Evolutionary conservation across 2,113 vertebrate species (phyloP), one percentile per base, ranked within the genome.

Genomic region (Lampris incognitus): DNA sequence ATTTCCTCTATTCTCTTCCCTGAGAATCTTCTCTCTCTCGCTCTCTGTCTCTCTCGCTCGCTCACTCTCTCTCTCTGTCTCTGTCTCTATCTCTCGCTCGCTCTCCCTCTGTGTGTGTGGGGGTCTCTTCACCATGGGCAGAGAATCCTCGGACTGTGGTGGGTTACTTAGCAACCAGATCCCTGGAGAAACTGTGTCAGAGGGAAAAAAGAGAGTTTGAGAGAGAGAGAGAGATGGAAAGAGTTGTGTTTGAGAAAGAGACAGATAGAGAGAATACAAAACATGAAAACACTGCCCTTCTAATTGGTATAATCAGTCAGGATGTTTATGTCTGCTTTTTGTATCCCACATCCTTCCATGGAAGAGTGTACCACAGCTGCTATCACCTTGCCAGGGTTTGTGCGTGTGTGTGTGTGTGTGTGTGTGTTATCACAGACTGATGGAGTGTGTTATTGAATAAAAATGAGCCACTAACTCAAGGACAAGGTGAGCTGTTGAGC

Each of bases 91-190:
- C 62, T 65, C 46, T 37, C 36, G 38, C 57, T 39, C 78, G 70
- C 73, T 4, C 48, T 60, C 37, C 46, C 52, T 44, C 10, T 76
- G 66, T 24, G 24, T 24, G 24, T 24, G 24, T 24, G 24, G 24
- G 24, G 24, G 24, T 24, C 24, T 24, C 24, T 24, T 78, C 79
- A 86, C 86, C 5, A 69, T 1, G 66, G 76, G 79, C 85, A 11
- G 2, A 79, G 80, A 89, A 90, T 90, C 84, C 87, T 79, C 41
- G 67, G 88, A 88, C 89, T 87, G 84, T 68, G 60, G 80, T 67
- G 24, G 86, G 90, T 93, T 91, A 88, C 92, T 69, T 76, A 85
- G 92, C 90, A 93, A 93, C 92, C 86, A 46, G 63, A 86, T 79
- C 84, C 82, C 84, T 77, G 75, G 82, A 9, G 78, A 86, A 90